Evolutionary conservation across 2,797 vertebrate genomes (phyloP).

Genomic region (Gadopsis marmoratus): DNA sequence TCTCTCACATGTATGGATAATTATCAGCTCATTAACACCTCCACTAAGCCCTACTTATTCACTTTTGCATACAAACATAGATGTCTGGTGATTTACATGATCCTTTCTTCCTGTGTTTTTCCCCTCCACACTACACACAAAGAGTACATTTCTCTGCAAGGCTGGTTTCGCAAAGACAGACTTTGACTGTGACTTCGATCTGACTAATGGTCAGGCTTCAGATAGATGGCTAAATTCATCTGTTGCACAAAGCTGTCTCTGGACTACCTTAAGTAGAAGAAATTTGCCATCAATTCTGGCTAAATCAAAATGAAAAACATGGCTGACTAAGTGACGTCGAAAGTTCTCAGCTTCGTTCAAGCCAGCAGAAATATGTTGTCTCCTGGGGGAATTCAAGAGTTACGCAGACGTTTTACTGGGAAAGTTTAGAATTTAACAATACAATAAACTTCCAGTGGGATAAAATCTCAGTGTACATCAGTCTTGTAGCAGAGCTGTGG

Average conservation of each 20-base stretch:
- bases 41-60: slow-evolving; percentile 46
- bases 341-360: background rate
- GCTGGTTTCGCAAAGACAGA: background rate
- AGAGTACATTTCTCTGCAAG: background rate
- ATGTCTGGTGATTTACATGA: slow-evolving; percentile 37
- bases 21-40: slow-evolving; percentile 73
- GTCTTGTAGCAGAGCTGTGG: background rate
- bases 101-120: background rate
- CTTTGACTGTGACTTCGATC: background rate
- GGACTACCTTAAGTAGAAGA: background rate
- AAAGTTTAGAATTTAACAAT: background rate
- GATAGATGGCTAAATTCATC: background rate
- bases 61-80: slow-evolving; percentile 38
- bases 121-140: slow-evolving; percentile 8
- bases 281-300: background rate
- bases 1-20: slow-evolving; percentile 54
- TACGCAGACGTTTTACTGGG: background rate
- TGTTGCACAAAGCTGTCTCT: background rate
- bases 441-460: background rate
- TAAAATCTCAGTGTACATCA: background rate
- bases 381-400: background rate
- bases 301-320: background rate
- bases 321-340: background rate
- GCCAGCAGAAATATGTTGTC: background rate
- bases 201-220: background rate